Evolutionary conservation across 1,140 invertebrate genomes (phyloP), one percentile per base, ranked within the genome.

Genomic region (Halotydeus destructor): DNA sequence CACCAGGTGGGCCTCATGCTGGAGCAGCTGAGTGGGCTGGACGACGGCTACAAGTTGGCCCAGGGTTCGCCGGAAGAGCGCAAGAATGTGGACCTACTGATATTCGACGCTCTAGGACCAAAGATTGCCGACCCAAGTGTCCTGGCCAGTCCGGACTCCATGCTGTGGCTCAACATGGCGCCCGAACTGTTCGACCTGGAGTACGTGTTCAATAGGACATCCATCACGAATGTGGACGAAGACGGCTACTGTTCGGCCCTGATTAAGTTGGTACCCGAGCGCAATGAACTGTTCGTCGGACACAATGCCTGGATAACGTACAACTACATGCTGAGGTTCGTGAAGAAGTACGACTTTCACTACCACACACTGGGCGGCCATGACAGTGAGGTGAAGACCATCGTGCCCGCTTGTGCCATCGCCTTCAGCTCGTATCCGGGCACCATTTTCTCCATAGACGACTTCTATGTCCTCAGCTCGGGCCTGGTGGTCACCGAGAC

Each of bases 1-100:
- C 71, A 81, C 57, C 78, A 82, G 60, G 76, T 69, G n/a, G 57
- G 58, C 31, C 50, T 67, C 24, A 59, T 63, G 25, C 55, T 65
- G 30, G 49, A 58, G 14, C 68, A 69, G 53, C 45, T 67, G 9
- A 55, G 56, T 44, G 68, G 68, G 6, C 40, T 69, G 3, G 54
- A 58, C 28, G 58, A 65, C 52, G 68, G 64, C 3, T 65, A 62
- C 48, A 34, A 39, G 19, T 18, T 34, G 6, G 5, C 5, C 19
- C 22, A n/a, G 14, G 22, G 19, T 12, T 23, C 14, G 12, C 38
- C 38, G 5, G n/a, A n/a, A n/a, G n/a, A n/a, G n/a, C 9, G 38
- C 14, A 39, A 23, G 38, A 5, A 39, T 6, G 22, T 39, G 14
- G 38, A 39, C 14, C n/a, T n/a, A n/a, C n/a, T n/a, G n/a, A n/a